Conservation (phyloP, 2,113 vertebrate species). For the Oreochromis niloticus region DNA sequence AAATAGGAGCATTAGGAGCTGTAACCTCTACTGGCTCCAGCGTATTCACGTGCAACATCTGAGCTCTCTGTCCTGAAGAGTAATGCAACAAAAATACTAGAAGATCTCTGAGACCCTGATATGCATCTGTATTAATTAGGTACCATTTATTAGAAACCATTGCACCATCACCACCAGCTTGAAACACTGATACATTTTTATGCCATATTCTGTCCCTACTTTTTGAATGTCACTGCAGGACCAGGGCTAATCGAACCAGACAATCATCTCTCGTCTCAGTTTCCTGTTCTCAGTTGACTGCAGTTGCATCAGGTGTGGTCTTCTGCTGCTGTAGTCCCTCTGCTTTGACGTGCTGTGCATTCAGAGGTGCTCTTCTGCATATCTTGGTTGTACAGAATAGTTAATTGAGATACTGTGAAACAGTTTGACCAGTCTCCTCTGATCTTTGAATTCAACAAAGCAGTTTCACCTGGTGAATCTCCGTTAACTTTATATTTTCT, state of each 20-base stretch:
- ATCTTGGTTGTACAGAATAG: neutral
- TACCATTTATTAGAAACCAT: neutral
- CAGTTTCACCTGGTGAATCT: neutral
- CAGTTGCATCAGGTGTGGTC: neutral
- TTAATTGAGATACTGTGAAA: neutral
- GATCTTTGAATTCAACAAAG: neutral
- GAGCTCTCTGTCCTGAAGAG: neutral
- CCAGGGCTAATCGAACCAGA: fast-evolving
- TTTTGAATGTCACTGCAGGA: neutral
- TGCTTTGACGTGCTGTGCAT: neutral
- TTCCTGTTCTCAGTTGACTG: neutral
- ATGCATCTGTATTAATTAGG: neutral
- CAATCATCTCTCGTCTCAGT: fast-evolving
- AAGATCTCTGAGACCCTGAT: neutral
- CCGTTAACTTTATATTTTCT: neutral
- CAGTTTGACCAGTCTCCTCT: neutral
- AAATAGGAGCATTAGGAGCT: neutral
- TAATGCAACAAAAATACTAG: neutral
- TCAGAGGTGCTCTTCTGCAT: neutral
- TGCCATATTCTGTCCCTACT: neutral
- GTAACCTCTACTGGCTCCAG: neutral
- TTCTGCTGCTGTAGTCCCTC: neutral
- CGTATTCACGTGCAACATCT: neutral
- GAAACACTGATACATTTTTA: neutral
- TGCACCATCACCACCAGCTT: neutral